Conservation (phyloP, 92 coral and sea anemone genomes). For the Diadumene lineata region DNA sequence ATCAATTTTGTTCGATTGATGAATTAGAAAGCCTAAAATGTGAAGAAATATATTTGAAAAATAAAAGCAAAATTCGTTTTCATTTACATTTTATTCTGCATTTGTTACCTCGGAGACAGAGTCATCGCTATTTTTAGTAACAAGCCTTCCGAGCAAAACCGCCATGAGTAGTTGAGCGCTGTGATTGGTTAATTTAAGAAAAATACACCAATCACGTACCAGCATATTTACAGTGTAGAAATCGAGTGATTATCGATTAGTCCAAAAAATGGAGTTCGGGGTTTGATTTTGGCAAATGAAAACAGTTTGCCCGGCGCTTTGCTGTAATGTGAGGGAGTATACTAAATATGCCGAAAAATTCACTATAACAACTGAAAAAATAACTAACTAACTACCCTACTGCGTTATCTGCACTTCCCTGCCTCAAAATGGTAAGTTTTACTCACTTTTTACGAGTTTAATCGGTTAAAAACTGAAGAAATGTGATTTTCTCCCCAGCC, state of each 20-base stretch:
- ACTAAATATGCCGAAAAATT: neutral
- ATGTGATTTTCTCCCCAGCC: constrained; percentile 46
- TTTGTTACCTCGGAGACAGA: constrained; percentile 1
- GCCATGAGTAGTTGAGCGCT: neutral
- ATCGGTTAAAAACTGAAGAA: neutral
- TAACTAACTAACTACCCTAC: neutral
- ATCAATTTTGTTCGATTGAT: neutral
- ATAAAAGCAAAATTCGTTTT: neutral
- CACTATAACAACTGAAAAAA: neutral
- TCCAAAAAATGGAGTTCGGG: constrained; percentile 4
- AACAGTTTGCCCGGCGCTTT: constrained; percentile 15
- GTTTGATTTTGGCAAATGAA: constrained; percentile 17
- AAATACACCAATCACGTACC: constrained; percentile 14
- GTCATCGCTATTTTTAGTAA: constrained; percentile 36
- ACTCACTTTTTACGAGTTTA: neutral
- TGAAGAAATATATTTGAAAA: neutral
- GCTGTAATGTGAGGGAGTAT: constrained; percentile 23
- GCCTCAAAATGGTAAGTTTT: constrained; percentile 21
- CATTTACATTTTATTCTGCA: constrained; percentile 12
- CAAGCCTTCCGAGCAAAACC: constrained; percentile 18
- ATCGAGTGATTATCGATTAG: constrained; percentile 41
- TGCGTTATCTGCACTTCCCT: neutral
- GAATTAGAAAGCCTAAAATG: neutral
- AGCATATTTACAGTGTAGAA: neutral
- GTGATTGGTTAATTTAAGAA: constrained; percentile 15